Evolutionary conservation across 2,797 vertebrate species (phyloP).

Genomic region (Synanceia verrucosa): DNA sequence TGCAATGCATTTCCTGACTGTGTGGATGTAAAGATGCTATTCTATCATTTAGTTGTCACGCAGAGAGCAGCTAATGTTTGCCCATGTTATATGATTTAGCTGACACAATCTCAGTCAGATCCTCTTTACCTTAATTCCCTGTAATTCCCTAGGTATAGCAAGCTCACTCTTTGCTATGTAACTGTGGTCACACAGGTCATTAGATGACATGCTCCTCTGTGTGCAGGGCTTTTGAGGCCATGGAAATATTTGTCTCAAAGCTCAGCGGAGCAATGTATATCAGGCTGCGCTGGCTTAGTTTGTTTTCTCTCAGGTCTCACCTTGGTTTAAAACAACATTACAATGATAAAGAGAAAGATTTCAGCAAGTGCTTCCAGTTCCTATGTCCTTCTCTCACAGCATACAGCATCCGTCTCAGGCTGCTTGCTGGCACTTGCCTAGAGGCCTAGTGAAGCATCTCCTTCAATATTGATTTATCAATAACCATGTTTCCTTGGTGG

Average conservation of each 20-base stretch:
- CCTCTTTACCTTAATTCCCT: conserved; percentile 15
- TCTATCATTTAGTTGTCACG: neutral
- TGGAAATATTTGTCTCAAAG: conserved; percentile 13
- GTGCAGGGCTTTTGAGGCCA: conserved; percentile 10
- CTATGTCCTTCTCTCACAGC: neutral
- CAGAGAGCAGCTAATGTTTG: neutral
- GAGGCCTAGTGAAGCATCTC: conserved; percentile 24
- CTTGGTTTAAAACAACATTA: conserved; percentile 10
- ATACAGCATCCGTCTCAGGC: conserved; percentile 7
- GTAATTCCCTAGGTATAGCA: conserved; percentile 17
- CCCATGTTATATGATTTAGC: conserved; percentile 9
- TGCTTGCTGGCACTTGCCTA: neutral
- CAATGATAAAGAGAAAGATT: conserved; percentile 4
- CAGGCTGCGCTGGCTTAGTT: conserved; percentile 21
- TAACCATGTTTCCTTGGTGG: conserved; percentile 11
- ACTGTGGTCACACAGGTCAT: conserved; percentile 10
- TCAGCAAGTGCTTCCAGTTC: neutral
- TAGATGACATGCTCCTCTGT: conserved; percentile 13
- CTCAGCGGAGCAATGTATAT: conserved; percentile 14
- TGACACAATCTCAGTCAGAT: conserved; percentile 1
- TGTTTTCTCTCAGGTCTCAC: conserved; percentile 28
- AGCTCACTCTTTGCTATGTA: conserved; percentile 12
- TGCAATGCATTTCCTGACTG: neutral
- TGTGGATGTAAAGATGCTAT: neutral
- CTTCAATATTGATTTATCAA: conserved; percentile 52